Evolutionary conservation across 2,113 vertebrate species (phyloP).

Genomic region (Nycticorax nycticorax): DNA sequence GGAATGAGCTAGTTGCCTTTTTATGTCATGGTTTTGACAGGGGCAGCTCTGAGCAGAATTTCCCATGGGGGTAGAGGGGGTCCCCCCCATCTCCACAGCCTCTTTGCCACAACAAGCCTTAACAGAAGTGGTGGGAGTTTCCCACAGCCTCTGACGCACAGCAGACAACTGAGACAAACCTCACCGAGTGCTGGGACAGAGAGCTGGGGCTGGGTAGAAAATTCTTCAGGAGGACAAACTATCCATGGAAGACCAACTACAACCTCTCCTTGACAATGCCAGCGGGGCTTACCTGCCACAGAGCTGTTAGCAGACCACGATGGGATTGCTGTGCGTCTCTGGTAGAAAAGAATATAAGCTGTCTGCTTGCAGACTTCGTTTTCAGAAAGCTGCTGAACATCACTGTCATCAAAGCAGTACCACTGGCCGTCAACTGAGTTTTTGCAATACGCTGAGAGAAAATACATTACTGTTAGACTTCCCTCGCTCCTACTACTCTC

Average conservation of each 20-base stretch:
- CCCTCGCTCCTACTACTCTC: neutral
- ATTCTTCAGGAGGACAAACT: neutral
- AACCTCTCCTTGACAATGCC: neutral
- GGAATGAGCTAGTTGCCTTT: rapidly evolving
- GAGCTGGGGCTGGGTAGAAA: neutral
- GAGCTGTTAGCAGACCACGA: slow-evolving; percentile 99
- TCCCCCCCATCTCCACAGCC: neutral
- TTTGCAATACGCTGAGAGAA: slow-evolving; percentile 89
- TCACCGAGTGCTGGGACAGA: rapidly evolving
- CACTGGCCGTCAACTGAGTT: slow-evolving; percentile 97
- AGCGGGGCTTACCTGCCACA: slow-evolving; percentile 82
- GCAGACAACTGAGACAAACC: neutral
- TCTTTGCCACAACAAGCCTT: neutral
- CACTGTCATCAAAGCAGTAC: slow-evolving; percentile 99
- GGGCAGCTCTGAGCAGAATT: neutral
- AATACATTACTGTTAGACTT: neutral
- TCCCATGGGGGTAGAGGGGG: rapidly evolving
- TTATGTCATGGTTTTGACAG: neutral
- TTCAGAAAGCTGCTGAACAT: slow-evolving; percentile 89
- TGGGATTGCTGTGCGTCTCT: slow-evolving; percentile 91
- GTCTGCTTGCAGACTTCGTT: slow-evolving; percentile 93
- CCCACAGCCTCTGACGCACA: rapidly evolving
- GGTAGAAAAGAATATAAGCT: slow-evolving; percentile 97
- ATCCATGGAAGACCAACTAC: neutral
- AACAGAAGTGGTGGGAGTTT: neutral